A percentile compares a stretch with the other conserved stretches of the same genome.
Conservation (phyloP, 2,797 vertebrate genomes). For the Picus viridis region DNA sequence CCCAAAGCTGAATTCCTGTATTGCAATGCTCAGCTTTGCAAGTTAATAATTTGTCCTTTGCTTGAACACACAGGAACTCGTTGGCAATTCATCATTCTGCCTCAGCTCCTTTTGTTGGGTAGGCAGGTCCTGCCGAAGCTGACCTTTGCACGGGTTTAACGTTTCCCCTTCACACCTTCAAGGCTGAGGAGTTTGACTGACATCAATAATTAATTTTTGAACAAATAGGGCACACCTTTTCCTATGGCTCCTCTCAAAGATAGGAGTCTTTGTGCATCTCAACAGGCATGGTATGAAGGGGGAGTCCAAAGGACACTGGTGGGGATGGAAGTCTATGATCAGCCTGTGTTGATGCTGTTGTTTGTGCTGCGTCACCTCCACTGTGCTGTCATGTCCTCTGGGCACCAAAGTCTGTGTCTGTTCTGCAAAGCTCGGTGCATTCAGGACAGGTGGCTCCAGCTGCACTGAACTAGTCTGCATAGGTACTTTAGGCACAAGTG, state of each 20-base stretch:
- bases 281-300: neutral
- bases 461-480: neutral
- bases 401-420: fast-evolving
- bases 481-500: neutral
- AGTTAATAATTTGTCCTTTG: conserved; percentile 45
- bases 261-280: neutral
- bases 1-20: conserved; percentile 27
- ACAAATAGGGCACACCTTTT: conserved; percentile 45
- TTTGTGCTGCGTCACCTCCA: neutral
- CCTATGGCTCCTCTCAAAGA: conserved; percentile 2
- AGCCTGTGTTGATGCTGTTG: neutral
- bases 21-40: conserved; percentile 27
- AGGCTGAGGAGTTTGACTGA: conserved; percentile 34
- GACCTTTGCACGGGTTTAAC: conserved; percentile 42
- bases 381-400: neutral
- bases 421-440: neutral
- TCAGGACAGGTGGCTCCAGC: neutral
- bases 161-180: conserved; percentile 53
- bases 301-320: conserved; percentile 27
- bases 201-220: conserved; percentile 58
- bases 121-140: conserved; percentile 11
- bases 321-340: neutral
- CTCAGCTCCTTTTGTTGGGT: conserved; percentile 20
- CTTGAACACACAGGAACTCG: conserved; percentile 48
- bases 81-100: conserved; percentile 44